Evolutionary conservation across 2,888 invertebrate genomes (phyloP), one percentile per base, ranked within the genome.

Genomic region (Drosophila prostipennis): DNA sequence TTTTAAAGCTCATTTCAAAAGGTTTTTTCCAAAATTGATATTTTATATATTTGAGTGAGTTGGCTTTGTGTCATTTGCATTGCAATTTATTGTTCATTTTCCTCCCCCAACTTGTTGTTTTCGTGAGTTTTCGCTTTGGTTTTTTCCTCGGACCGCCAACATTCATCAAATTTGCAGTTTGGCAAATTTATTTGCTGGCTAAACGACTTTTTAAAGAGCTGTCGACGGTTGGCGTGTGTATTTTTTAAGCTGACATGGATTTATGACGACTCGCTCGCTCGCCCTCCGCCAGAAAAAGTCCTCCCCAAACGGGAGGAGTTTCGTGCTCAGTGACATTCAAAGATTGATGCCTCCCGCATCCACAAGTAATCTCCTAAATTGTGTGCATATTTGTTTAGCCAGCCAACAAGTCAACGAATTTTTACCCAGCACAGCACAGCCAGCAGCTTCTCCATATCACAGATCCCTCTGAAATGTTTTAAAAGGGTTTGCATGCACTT

Each of bases 271-370:
- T 26, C 40, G 10, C 23, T 32, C 34, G 39, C 32, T 34, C 16
- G 34, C 23, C 23, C 23, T 16, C 6, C 54, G 34, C 13, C 29
- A 4, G n/a, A 14, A 40, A 42, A 34, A 52, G 37, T 19, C 13
- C 46, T 19, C 26, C 45, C 11, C n/a, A 39, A 54, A 40, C 42
- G 49, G 36, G 46, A 29, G 29, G 29, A 23, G 54, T 32, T 36
- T 45, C 52, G 54, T 73, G 76, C 72, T 63, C 76, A 69, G 72
- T 83, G 87, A 85, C 87, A 89, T 83, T 87, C 59, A 78, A 80
- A 80, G 85, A 89, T 86, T 87, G 89, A 89, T 89, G 87, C 78
- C 71, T 78, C 72, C 61, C 77, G 72, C 68, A 88, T 87, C 77
- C 87, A 70, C 70, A 68, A 80, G 78, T 86, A 84, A 88, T 84